These are phyloP conservation scores for Physocephala rufipes DNA, from an alignment of 2,888 invertebrate species.

Conservation along the genomic window DNA sequence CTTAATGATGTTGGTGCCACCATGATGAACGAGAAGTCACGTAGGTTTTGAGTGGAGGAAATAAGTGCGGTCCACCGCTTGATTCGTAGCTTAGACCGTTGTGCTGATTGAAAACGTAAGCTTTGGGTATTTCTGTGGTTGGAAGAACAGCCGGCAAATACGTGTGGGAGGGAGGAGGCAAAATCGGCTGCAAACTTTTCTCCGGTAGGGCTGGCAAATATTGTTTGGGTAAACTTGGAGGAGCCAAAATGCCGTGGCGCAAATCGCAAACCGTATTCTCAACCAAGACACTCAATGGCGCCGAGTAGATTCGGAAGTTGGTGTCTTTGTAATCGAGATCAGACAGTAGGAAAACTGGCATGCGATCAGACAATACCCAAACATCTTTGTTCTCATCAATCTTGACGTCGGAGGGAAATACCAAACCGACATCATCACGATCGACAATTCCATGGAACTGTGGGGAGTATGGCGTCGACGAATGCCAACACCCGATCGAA, in stretches of 20 bases:
- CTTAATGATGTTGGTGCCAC: slow-evolving; percentile 54
- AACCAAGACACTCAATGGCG: slow-evolving; percentile 73
- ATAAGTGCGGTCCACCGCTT: slow-evolving; percentile 59
- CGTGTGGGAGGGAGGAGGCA: slow-evolving; percentile 29
- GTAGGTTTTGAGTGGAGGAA: slow-evolving; percentile 54
- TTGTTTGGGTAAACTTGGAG: slow-evolving; percentile 53
- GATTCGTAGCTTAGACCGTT: slow-evolving; percentile 63
- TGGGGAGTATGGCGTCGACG: slow-evolving; percentile 72
- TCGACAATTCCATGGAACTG: slow-evolving; percentile 77
- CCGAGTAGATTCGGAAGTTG: slow-evolving; percentile 80
- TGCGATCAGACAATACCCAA: slow-evolving; percentile 85
- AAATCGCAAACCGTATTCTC: slow-evolving; percentile 79
- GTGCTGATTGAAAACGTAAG: slow-evolving; percentile 64
- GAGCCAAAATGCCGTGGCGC: slow-evolving; percentile 55
- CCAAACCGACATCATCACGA: slow-evolving; percentile 77
- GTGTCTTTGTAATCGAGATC: slow-evolving; percentile 78
- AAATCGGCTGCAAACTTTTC: slow-evolving; percentile 10
- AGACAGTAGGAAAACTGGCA: slow-evolving; percentile 79
- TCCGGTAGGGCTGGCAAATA: slow-evolving; percentile 45
- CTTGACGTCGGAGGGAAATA: slow-evolving; percentile 84
- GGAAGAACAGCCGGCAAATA: slow-evolving; percentile 44
- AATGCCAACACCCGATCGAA: slow-evolving; percentile 85
- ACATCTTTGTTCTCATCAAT: slow-evolving; percentile 76
- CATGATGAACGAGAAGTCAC: slow-evolving; percentile 57
- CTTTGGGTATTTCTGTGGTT: slow-evolving; percentile 55